phyloP scores from a whole-genome alignment of 1,140 invertebrate species.

The Chelonus insularis region DNA sequence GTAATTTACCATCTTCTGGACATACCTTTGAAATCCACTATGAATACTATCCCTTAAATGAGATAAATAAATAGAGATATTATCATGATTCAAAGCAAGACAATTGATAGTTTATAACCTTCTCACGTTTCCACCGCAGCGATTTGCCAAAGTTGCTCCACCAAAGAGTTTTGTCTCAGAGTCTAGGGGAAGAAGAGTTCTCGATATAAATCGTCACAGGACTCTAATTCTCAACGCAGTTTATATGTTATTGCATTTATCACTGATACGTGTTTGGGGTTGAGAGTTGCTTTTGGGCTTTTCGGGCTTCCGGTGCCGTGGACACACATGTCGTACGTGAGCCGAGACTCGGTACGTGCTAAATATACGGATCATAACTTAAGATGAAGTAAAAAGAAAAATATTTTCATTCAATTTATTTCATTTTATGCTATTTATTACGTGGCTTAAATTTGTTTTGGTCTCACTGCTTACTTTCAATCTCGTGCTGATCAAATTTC shows the following conservation, averaged over 20 bases:
- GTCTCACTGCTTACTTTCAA: too few species aligned
- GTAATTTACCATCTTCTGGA: too few species aligned
- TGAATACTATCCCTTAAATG: too few species aligned
- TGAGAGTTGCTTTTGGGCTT: conserved; percentile 8
- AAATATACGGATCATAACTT: conserved; percentile 21
- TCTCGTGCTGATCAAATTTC: too few species aligned
- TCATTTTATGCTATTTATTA: conserved; percentile 10
- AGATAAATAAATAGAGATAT: too few species aligned
- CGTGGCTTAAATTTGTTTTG: too few species aligned
- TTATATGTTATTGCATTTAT: conserved; percentile 58
- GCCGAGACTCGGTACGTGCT: conserved; percentile 13
- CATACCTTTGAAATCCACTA: too few species aligned
- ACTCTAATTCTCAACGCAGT: conserved; percentile 52
- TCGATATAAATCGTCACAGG: conserved; percentile 41
- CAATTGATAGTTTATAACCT: conserved; percentile 14
- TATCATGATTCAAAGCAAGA: conserved; percentile 4
- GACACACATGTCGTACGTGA: conserved; percentile 29
- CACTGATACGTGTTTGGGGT: conserved; percentile 46
- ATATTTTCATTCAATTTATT: conserved; percentile 11
- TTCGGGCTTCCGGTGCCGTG: conserved; percentile 12
- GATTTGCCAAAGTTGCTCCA: conserved; percentile 30
- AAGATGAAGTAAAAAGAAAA: neutral
- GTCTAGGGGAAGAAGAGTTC: neutral
- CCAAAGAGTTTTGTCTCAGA: conserved; percentile 19
- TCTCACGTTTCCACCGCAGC: conserved; percentile 5